Evolutionary conservation across 2,113 vertebrate genomes (phyloP).

Genomic region (Sterna hirundo): DNA sequence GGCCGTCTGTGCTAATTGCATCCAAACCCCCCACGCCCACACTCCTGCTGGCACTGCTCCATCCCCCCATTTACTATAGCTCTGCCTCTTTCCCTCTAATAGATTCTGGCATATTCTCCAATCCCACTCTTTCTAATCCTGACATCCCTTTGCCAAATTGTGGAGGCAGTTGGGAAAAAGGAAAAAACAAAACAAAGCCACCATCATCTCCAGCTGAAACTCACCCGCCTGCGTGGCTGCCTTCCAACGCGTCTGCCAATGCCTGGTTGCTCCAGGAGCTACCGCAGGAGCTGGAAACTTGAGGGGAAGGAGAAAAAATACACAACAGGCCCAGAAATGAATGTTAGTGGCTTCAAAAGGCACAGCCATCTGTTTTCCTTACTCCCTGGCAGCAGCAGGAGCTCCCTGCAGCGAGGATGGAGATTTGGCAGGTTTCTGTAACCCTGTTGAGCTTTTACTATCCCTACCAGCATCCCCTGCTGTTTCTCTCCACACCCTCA

Average conservation of each 20-base stretch:
- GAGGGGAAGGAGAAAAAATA: slow-evolving; percentile 8
- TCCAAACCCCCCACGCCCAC: neutral
- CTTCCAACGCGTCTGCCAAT: slow-evolving; percentile 2
- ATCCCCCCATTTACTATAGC: neutral
- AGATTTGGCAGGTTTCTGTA: slow-evolving; percentile 23
- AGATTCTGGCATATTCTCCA: slow-evolving; percentile 7
- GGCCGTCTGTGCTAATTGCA: neutral
- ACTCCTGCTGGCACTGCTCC: neutral
- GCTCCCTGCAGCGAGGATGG: slow-evolving; percentile 11
- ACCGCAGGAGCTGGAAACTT: neutral
- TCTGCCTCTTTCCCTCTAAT: neutral
- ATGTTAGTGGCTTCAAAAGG: slow-evolving; percentile 32
- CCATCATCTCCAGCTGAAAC: slow-evolving; percentile 30
- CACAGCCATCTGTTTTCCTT: slow-evolving; percentile 55
- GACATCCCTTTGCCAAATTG: slow-evolving; percentile 1
- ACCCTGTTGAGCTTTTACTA: slow-evolving; percentile 22
- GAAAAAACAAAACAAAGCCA: slow-evolving; percentile 43
- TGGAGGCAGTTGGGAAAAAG: slow-evolving; percentile 3
- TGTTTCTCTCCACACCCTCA: neutral
- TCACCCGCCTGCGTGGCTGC: neutral
- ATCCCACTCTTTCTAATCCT: slow-evolving; percentile 6
- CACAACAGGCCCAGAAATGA: slow-evolving; percentile 3
- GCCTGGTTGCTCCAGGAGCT: neutral
- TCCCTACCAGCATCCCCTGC: slow-evolving; percentile 12
- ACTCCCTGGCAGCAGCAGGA: slow-evolving; percentile 26